Evolutionary conservation across 2,113 vertebrate species (phyloP).

Genomic region (Oceanodroma tethys): DNA sequence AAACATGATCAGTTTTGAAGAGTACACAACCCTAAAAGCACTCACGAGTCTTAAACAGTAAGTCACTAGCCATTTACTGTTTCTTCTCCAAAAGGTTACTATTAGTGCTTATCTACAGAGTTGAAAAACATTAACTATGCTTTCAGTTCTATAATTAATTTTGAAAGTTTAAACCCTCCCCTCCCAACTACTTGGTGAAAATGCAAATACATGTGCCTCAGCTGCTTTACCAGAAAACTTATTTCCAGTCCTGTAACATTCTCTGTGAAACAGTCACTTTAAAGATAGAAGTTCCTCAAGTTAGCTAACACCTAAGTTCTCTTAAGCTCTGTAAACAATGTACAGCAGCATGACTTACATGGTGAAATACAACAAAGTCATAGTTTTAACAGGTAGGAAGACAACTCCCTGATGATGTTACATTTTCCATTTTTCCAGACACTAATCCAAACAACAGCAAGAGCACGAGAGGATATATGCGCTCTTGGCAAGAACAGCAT

Average conservation of each 20-base stretch:
- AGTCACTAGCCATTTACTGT: background rate
- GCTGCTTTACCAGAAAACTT: background rate
- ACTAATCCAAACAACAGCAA: background rate
- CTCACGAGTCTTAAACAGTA: background rate
- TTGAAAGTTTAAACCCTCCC: background rate
- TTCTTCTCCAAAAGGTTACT: background rate
- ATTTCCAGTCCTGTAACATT: background rate
- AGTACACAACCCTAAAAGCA: background rate
- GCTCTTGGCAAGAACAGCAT: background rate
- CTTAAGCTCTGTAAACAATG: background rate
- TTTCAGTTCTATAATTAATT: background rate
- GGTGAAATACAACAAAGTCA: background rate
- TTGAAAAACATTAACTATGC: background rate
- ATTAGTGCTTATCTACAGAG: background rate
- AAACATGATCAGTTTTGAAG: background rate
- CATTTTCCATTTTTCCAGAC: background rate
- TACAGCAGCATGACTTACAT: background rate
- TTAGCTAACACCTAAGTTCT: background rate
- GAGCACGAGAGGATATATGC: fast-evolving
- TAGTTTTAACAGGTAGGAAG: background rate
- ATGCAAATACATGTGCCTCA: background rate
- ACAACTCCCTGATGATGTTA: background rate
- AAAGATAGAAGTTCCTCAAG: background rate
- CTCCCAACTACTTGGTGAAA: background rate
- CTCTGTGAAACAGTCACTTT: background rate